Base-by-base conservation (phyloP, 2,888 invertebrate genomes). In the Melipona beecheii region DNA sequence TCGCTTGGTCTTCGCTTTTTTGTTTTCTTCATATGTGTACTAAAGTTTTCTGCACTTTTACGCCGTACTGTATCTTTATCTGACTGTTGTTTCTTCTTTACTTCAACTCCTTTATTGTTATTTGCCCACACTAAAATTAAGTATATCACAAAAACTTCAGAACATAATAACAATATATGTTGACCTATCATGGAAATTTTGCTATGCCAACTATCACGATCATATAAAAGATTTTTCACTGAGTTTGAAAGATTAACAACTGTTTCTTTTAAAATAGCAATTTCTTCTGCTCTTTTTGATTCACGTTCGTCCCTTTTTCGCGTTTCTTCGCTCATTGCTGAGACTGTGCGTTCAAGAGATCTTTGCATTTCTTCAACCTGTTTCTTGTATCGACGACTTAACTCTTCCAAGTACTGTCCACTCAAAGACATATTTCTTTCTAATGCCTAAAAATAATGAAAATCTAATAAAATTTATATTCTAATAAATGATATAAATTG, bases 371-470 rank as follows among this genome's bases (percentile, higher is more conserved):
- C 99, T 94, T 99, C 99, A 72, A 99, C 98, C 95, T 99, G 99
- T 91, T 98, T 98, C 93, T 98, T 98, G 95, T 99, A 99, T 24
- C 99, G 96, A 78, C 98, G 96, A 94, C 99, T 99, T 89, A 99
- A 95, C 94, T 99, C 99, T 94, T 99, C 99, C 88, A 99, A 95
- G 94, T 99, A 99, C 94, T 99, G 98, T 83, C 98, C 98, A 88
- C 99, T 99, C 62, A 99, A 95, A 21, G 99, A 99, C 97, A 99
- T 98, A 95, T 99, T 99, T 89, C 98, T 96, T 95, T 99, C 99
- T 90, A 99, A 95, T 73, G 98, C 97, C 97, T 98, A 43, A 62
- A 24, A 75, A 81, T 2, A 79, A 79, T n/a, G 69, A 76, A 21
- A n/a, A 2, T 27, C 43, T 58, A 6, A 21, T 62, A 43, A 58